Evolutionary conservation across 1,140 invertebrate genomes (phyloP).

Genomic region (Hestina assimilis): DNA sequence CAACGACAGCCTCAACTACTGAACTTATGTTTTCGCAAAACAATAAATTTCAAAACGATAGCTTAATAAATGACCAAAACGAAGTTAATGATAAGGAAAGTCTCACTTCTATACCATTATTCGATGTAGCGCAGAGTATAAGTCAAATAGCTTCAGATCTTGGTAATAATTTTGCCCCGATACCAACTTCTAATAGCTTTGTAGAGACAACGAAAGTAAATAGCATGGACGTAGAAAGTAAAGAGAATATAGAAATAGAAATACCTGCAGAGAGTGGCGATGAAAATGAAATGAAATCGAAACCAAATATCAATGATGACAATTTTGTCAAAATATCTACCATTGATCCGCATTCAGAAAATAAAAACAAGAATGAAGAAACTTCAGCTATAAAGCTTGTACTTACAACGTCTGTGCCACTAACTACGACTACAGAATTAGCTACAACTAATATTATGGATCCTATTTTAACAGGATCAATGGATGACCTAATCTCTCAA

Average conservation of each 20-base stretch:
- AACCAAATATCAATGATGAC: slow-evolving; percentile 34
- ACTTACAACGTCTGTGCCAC: slow-evolving; percentile 3
- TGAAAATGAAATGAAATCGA: slow-evolving; percentile 28
- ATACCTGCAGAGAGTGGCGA: slow-evolving; percentile 46
- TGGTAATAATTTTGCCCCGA: slow-evolving; percentile 48
- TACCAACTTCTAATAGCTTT: slow-evolving; percentile 51
- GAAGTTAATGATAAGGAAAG: slow-evolving; percentile 30
- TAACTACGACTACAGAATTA: slow-evolving; percentile 24
- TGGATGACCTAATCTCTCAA: slow-evolving; percentile 67
- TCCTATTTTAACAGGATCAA: slow-evolving; percentile 63
- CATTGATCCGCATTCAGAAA: slow-evolving; percentile 44
- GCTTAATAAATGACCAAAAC: slow-evolving; percentile 25
- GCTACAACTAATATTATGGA: slow-evolving; percentile 43
- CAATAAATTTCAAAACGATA: slow-evolving; percentile 9
- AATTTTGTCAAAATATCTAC: slow-evolving; percentile 69
- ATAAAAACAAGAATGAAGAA: slow-evolving; percentile 16
- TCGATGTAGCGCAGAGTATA: slow-evolving; percentile 70
- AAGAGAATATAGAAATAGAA: slow-evolving; percentile 67
- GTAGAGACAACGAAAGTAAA: slow-evolving; percentile 47
- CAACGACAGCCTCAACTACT: slow-evolving; percentile 54
- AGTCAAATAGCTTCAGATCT: slow-evolving; percentile 72
- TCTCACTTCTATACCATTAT: slow-evolving; percentile 47
- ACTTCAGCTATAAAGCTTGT: not conserved
- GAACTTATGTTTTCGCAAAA: slow-evolving; percentile 40
- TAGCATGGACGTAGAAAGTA: slow-evolving; percentile 56